Base-by-base conservation (phyloP, 2,797 vertebrate species). In the Halcyon smyrnensis region DNA sequence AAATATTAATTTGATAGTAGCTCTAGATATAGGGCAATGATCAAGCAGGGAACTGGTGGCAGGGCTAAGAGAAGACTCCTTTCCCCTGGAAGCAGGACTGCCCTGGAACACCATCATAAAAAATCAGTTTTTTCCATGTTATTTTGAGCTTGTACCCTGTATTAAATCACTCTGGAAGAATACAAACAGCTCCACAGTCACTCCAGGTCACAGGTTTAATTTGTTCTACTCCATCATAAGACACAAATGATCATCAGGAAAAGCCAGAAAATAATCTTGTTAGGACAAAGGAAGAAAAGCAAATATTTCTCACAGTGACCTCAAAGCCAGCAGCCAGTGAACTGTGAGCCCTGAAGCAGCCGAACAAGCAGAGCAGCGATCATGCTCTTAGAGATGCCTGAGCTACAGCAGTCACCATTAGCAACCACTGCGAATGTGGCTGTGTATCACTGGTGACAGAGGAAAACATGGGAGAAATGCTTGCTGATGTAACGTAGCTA, bases 281-380 rank as follows among this genome's bases (percentile, higher is more conserved):
- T 15, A 56, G 83, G 73, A 90, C 80, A 95, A 89, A 74, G 64
- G 53, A 62, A 74, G 34, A 37, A 90, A 95, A 79, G 59, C 21
- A 74, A 76, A 56, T 43, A 77, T 94, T 90, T 77, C 50, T 84
- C 43, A 59, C 16, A 1, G 5, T 27, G 60, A 32, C 25, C 53
- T 69, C 50, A 41, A 79, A 57, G 43, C 8, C 23, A 62, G 39
- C 15, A 64, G 39, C 11, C 48, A 48, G 16, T 79, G 63, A 94
- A 18, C 50, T 45, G 64, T 5, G 77, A 69, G 68, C 56, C 67
- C 24, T 3, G 28, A 46, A 50, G 45, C 23, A 62, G 67, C 86
- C 32, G 28, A 62, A 48, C 0, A 2, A 54, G 34, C 25, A n/a
- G 13, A 67, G 60, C 8, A 68, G 41, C 3, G 4, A 14, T 2